Conservation (phyloP, 2,797 vertebrate species). For the Capromys pilorides region DNA sequence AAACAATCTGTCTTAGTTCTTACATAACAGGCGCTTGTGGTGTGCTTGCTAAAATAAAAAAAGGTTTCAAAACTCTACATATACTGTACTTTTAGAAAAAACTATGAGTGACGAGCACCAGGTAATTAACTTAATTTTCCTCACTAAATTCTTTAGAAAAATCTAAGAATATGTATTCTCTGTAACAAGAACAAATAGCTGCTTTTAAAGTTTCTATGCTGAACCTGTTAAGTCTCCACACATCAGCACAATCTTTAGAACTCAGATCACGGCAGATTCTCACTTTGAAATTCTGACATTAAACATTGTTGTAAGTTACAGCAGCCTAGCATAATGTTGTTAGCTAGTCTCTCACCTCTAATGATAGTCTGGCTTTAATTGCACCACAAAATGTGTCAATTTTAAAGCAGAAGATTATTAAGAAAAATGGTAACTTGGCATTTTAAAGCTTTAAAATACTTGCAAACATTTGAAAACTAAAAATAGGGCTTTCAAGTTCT, state of each 20-base stretch:
- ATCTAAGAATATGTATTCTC: neutral
- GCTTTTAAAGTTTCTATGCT: neutral
- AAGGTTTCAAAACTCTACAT: neutral
- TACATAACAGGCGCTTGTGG: neutral
- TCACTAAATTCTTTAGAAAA: constrained; percentile 1
- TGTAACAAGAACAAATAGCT: neutral
- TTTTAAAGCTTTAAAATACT: constrained; percentile 29
- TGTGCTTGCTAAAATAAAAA: neutral
- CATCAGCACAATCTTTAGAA: neutral
- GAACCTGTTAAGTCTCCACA: neutral
- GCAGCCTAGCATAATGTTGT: neutral
- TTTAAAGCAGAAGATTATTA: constrained; percentile 57
- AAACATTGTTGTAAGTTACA: constrained; percentile 61
- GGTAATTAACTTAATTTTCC: neutral
- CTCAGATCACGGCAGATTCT: constrained; percentile 56
- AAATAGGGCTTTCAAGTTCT: neutral
- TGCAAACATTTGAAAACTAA: neutral
- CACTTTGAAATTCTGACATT: constrained; percentile 40
- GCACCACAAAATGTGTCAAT: constrained; percentile 25
- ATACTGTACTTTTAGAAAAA: neutral
- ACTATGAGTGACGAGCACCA: neutral
- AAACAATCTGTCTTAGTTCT: neutral
- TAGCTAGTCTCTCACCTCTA: constrained; percentile 48
- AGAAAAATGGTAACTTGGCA: constrained; percentile 18
- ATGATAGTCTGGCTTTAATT: constrained; percentile 57